Conservation (phyloP, 2,888 invertebrate species). For the Rugalucina vietnamica region DNA sequence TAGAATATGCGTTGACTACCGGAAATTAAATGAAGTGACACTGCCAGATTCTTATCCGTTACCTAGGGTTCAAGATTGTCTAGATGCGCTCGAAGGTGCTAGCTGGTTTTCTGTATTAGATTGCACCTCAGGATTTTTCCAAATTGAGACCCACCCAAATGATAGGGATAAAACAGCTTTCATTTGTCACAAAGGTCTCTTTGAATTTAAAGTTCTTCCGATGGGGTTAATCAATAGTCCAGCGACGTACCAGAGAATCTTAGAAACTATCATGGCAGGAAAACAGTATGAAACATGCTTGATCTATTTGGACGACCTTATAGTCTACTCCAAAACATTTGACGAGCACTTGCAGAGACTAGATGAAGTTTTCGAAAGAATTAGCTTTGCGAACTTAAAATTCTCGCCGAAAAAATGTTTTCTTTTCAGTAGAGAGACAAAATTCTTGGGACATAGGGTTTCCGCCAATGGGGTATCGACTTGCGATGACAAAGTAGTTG, state of each 20-base stretch:
- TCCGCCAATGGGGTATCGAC: neutral
- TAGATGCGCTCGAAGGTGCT: neutral
- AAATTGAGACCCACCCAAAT: neutral
- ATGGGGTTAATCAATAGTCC: neutral
- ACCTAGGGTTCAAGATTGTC: neutral
- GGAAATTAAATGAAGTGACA: neutral
- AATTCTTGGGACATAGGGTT: neutral
- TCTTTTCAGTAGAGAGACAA: neutral
- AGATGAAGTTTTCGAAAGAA: neutral
- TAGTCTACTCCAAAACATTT: neutral
- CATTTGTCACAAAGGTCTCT: neutral
- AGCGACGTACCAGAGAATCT: neutral
- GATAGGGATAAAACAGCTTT: neutral
- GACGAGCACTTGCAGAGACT: neutral
- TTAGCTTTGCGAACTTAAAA: neutral
- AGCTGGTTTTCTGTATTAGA: neutral
- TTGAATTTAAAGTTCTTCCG: neutral
- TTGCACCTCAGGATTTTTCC: neutral
- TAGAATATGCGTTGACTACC: neutral
- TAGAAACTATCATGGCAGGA: neutral
- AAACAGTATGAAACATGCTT: neutral
- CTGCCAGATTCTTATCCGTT: neutral
- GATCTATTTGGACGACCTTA: neutral
- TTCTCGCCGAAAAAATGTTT: neutral
- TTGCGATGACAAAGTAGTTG: neutral